Evolutionary conservation across 2,113 vertebrate species (phyloP).

Genomic region (Mastomys coucha): DNA sequence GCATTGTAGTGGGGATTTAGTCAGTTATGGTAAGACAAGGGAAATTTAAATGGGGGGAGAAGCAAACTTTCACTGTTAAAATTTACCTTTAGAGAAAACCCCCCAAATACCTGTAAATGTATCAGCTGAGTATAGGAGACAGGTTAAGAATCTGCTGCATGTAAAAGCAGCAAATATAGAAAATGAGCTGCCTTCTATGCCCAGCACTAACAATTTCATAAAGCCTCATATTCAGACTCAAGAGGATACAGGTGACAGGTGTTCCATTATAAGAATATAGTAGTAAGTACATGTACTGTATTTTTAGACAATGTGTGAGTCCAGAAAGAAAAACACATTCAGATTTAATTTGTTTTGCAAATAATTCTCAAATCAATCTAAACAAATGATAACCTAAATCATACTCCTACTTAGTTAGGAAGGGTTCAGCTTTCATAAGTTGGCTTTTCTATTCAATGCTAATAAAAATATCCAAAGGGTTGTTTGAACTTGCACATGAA

Average conservation of each 20-base stretch:
- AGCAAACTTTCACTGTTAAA: conserved; percentile 5
- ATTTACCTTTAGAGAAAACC: neutral
- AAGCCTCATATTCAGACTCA: neutral
- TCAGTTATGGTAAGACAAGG: neutral
- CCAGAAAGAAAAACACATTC: neutral
- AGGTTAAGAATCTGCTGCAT: neutral
- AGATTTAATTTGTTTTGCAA: neutral
- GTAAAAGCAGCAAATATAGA: neutral
- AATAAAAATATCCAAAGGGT: neutral
- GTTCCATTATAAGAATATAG: neutral
- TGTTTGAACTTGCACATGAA: neutral
- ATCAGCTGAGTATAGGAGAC: neutral
- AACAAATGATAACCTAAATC: neutral
- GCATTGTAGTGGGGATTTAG: neutral
- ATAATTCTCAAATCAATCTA: neutral
- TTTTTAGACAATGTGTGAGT: neutral
- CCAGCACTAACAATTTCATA: neutral
- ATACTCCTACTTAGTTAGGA: neutral
- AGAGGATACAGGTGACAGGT: neutral
- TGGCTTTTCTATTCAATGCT: neutral
- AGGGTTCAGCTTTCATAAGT: neutral
- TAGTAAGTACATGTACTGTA: neutral
- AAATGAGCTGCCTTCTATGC: neutral
- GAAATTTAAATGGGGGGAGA: neutral
- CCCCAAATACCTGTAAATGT: neutral